phyloP scores from a whole-genome alignment of 1,140 invertebrate species.

The Rhagoletis zephyria region DNA sequence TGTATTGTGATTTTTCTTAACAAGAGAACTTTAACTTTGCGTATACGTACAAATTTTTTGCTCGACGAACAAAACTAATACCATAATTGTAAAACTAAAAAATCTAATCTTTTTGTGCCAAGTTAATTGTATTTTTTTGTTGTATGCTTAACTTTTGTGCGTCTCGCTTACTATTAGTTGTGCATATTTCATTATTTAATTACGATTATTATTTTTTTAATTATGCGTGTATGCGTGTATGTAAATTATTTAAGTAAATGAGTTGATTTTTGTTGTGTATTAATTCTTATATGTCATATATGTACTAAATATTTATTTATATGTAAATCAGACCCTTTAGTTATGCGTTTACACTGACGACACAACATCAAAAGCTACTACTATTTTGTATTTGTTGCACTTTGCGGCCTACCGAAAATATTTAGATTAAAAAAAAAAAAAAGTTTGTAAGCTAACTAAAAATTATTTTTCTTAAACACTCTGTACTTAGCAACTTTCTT shows the following conservation, averaged over 20 bases:
- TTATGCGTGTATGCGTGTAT: background rate
- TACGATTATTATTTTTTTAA: background rate
- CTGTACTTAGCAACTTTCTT: background rate
- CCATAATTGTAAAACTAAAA: background rate
- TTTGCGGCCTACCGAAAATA: conserved; percentile 24
- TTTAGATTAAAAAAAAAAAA: background rate
- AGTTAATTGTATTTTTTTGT: conserved; percentile 2
- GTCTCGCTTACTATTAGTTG: background rate
- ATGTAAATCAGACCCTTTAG: conserved; percentile 40
- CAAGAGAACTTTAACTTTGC: too few species aligned
- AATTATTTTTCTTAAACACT: background rate
- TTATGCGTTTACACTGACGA: background rate
- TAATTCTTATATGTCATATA: background rate
- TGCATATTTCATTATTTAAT: background rate
- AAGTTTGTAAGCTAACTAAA: conserved; percentile 1
- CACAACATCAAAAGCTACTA: conserved; percentile 35
- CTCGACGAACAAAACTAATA: background rate
- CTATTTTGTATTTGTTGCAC: conserved; percentile 32
- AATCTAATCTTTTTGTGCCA: conserved; percentile 34
- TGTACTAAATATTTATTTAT: background rate
- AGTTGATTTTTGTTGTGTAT: conserved; percentile 43
- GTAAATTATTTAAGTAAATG: conserved; percentile 33
- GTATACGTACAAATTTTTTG: too few species aligned
- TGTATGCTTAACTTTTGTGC: background rate
- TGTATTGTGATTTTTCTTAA: too few species aligned